Conservation (phyloP, 2,797 vertebrate species). For the Aulostomus chinensis region DNA sequence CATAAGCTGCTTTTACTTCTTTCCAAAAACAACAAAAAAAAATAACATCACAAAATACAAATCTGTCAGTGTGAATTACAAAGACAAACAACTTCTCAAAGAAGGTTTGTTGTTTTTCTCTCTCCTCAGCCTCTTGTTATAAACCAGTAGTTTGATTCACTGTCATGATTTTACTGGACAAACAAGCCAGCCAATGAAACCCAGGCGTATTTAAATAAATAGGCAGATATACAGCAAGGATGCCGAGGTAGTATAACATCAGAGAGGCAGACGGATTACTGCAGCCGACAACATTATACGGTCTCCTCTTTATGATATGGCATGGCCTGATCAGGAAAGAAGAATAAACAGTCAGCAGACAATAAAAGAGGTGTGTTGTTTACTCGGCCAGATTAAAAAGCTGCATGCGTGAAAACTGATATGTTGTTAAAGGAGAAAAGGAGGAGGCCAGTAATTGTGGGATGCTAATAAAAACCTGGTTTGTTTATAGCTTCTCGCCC, state of each 20-base stretch:
- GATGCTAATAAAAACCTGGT: constrained; percentile 51
- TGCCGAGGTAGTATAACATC: constrained; percentile 42
- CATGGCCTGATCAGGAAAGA: constrained; percentile 48
- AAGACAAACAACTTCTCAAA: not conserved
- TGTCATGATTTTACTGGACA: constrained; percentile 39
- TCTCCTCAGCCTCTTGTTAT: constrained; percentile 8
- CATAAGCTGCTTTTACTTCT: not conserved
- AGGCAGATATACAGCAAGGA: constrained; percentile 19
- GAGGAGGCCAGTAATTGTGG: constrained; percentile 34
- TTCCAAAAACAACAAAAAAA: not conserved
- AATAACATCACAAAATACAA: constrained; percentile 5
- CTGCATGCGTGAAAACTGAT: constrained; percentile 27
- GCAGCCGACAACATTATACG: constrained; percentile 31
- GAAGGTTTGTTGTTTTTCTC: no score
- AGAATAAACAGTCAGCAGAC: constrained; percentile 63
- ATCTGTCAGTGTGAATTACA: not conserved
- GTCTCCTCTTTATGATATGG: constrained; percentile 50
- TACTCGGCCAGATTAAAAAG: constrained; percentile 61
- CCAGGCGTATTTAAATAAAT: constrained; percentile 45
- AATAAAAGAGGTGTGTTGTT: constrained; percentile 54
- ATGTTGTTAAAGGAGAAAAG: constrained; percentile 17
- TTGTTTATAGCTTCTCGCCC: constrained; percentile 48
- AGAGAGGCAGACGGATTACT: constrained; percentile 33
- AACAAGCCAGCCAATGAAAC: constrained; percentile 54
- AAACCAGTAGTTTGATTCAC: constrained; percentile 31